A percentile compares a stretch with the other conserved stretches of the same genome.
Conservation (phyloP, 2,797 vertebrate species). For the Serranus cabrilla region DNA sequence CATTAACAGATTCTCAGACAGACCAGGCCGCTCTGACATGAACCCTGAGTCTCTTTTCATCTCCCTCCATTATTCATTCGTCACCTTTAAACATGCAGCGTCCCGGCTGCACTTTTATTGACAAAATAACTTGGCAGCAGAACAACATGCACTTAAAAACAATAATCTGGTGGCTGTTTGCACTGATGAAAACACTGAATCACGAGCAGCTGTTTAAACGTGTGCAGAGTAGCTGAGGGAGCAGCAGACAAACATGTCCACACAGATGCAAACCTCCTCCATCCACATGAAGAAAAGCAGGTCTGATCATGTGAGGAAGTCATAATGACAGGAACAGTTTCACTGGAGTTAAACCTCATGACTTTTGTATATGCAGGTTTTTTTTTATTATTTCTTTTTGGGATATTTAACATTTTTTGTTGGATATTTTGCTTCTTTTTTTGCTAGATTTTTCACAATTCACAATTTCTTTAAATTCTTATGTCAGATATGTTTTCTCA, state of each 20-base stretch:
- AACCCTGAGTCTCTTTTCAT: not conserved
- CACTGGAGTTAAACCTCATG: too few species aligned
- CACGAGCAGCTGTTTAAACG: not conserved
- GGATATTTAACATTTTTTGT: too few species aligned
- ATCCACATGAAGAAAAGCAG: slow-evolving; percentile 22
- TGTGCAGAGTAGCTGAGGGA: too few species aligned
- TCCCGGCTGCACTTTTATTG: not conserved
- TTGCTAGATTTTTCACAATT: too few species aligned
- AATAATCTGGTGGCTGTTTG: not conserved
- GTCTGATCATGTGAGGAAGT: not conserved
- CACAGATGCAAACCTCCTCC: not conserved
- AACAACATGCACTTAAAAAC: slow-evolving; percentile 2
- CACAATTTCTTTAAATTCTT: too few species aligned
- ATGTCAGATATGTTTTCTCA: too few species aligned
- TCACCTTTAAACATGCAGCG: not conserved
- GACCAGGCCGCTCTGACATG: not conserved
- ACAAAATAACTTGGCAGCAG: slow-evolving; percentile 1
- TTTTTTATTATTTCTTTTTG: too few species aligned
- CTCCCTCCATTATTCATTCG: not conserved
- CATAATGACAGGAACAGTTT: too few species aligned
- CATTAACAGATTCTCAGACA: not conserved
- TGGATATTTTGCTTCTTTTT: too few species aligned
- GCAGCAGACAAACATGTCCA: not conserved
- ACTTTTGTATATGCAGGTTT: too few species aligned
- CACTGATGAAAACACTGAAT: slow-evolving; percentile 26